Evolutionary conservation across 2,888 invertebrate genomes (phyloP).

Genomic region (Agrenia bidenticulata): DNA sequence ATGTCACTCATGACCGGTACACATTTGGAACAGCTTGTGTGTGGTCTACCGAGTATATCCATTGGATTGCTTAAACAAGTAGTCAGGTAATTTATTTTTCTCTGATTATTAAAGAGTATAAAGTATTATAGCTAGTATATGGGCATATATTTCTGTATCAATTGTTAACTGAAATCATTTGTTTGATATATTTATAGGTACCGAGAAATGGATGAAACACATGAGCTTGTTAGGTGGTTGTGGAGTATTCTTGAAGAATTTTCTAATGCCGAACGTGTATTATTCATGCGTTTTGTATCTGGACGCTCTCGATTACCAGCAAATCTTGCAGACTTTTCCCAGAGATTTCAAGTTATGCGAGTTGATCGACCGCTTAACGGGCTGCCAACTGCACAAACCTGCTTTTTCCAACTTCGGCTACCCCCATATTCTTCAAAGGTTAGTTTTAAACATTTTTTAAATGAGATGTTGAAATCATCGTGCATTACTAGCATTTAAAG

Average conservation of each 20-base stretch:
- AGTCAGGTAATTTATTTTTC: slow-evolving; percentile 59
- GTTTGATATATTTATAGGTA: slow-evolving; percentile 59
- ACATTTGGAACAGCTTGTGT: slow-evolving; percentile 65
- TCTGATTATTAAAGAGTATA: background rate
- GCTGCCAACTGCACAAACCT: slow-evolving; percentile 53
- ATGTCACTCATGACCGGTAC: slow-evolving; percentile 64
- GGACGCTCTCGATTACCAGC: slow-evolving; percentile 66
- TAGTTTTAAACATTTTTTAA: slow-evolving; percentile 15
- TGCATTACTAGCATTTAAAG: no score
- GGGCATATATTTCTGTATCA: background rate
- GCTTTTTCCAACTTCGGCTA: slow-evolving; percentile 65
- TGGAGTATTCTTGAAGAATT: slow-evolving; percentile 66
- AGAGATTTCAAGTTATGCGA: slow-evolving; percentile 66
- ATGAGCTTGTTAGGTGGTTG: slow-evolving; percentile 65
- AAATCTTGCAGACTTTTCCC: slow-evolving; percentile 66
- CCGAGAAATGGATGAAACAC: slow-evolving; percentile 65
- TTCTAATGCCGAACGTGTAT: slow-evolving; percentile 64
- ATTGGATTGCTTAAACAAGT: slow-evolving; percentile 64
- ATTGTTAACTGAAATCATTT: background rate
- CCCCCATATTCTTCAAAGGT: slow-evolving; percentile 63
- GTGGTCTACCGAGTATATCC: slow-evolving; percentile 65
- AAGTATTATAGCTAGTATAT: background rate
- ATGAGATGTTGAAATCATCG: no score
- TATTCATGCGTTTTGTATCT: slow-evolving; percentile 68
- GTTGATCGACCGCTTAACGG: slow-evolving; percentile 59